Base-by-base conservation (phyloP, 2,113 vertebrate species). In the Xenopus laevis region DNA sequence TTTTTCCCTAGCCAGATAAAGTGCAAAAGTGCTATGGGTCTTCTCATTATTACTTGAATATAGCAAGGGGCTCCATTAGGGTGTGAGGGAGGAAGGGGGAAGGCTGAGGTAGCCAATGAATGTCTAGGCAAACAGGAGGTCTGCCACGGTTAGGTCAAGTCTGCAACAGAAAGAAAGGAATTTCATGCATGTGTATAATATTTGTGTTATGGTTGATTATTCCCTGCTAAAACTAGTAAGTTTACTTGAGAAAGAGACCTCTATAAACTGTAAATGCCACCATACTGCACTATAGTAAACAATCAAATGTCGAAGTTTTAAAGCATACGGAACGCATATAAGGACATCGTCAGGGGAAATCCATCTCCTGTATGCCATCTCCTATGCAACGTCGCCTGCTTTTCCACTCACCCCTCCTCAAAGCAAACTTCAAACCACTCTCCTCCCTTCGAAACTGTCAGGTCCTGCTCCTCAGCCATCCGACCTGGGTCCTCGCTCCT, bases 1-100 rank as follows among this genome's bases (percentile, higher is more conserved):
- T 83, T 86, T 85, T 87, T 84, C 88, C 89, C 89, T 90, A 90
- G 89, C 87, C 83, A 92, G 92, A 91, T 90, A 88, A 91, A 93
- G 90, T 90, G 88, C 90, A 88, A 88, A 81, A 86, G 88, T 87
- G 87, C 86, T 87, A 85, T 81, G 83, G 84, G 85, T 87, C 85
- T 87, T 87, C 89, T 93, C 89, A 91, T 93, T 92, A 91, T 91
- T 92, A 90, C 85, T 81, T 79, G 84, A 81, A 83, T 82, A 86
- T 83, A 83, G 88, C 83, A 89, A 84, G 85, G 91, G 92, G 92
- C 87, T 84, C 83, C 45, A 62, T 86, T 87, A 86, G 84, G 83
- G 85, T 85, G 85, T 79, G 80, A 83, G 85, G 82, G 78, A 79
- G 58, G 59, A 69, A 80, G 80, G 79, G 57, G 52, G 74, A 68